Percentiles rank a stretch among this genome's conserved stretches.
These are phyloP conservation scores for Porites australiensis DNA, from an alignment of 64 coral and sea anemone genomes.

Conservation along the genomic window DNA sequence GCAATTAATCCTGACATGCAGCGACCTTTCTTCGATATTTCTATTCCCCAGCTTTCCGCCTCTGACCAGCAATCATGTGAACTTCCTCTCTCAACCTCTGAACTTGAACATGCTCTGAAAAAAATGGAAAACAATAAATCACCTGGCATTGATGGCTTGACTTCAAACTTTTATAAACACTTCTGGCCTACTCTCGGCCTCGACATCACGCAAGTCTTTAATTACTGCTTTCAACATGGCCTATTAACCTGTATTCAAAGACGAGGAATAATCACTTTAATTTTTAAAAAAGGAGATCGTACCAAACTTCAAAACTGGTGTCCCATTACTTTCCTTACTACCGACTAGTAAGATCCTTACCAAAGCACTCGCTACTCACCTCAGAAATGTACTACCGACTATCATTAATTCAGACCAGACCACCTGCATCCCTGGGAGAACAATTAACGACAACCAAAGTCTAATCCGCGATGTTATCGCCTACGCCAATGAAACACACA, in stretches of 20 bases:
- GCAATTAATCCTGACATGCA: neutral
- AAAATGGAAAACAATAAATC: conserved; percentile 52
- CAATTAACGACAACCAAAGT: neutral
- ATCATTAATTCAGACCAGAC: conserved; percentile 48
- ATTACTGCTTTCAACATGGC: neutral
- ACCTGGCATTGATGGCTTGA: too few species aligned
- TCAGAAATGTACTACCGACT: neutral
- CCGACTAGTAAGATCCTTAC: too few species aligned
- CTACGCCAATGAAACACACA: conserved; percentile 20
- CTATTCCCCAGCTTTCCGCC: neutral
- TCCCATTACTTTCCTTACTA: conserved; percentile 41
- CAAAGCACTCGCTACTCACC: too few species aligned
- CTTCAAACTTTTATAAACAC: neutral
- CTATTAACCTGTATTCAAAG: neutral
- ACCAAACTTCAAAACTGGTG: conserved; percentile 42
- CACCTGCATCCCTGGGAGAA: neutral
- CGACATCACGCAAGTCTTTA: too few species aligned
- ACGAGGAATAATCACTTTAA: neutral
- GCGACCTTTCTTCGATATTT: neutral
- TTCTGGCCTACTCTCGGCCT: too few species aligned
- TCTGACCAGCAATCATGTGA: conserved; percentile 17
- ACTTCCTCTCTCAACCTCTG: neutral
- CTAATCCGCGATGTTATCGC: neutral
- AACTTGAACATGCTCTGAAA: neutral
- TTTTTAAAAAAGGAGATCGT: conserved; percentile 8